Base-by-base conservation (phyloP, 2,797 vertebrate species). In the Hydrocynus forskahlii region DNA sequence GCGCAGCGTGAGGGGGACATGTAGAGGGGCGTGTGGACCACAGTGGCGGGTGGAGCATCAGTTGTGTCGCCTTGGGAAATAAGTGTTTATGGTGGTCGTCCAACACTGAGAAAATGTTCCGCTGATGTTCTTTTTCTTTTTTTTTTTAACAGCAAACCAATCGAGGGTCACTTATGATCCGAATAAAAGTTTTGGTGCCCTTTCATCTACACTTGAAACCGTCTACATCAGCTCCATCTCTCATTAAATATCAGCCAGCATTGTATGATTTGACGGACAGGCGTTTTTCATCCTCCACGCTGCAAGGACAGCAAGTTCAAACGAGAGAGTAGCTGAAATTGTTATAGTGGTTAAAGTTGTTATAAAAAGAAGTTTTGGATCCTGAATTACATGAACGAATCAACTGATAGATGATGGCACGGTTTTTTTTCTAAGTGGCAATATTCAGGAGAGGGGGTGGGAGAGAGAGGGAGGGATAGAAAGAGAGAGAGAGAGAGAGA, bases 381-480 rank as follows among this genome's bases (percentile, higher is more conserved):
- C 35, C 35, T 10, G 6, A 40, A 70, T 25, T 7, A 23, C 0
- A n/a, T 5, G 5, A 6, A 4, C 17, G 52, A 4, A 54, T 7
- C 2, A 8, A 57, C 7, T 19, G 1, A 25, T 38, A 16, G 19
- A 14, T 45, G 38, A 67, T 67, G 9, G 9, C 60, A 17, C n/a
- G n/a, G n/a, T n/a, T 23, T 48, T 48, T 45, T 23, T 40, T 40
- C 16, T 43, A 40, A 73, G 54, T 57, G 71, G 43, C 13, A 72
- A 23, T 19, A 75, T 29, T 76, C 89, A 89, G 8, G 91, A 91
- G 88, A 91, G 87, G 88, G 89, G 87, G 87, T 89, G 89, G 50
- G 79, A 88, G 88, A 89, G 88, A 87, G 90, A 87, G 86, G 76
- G 69, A 86, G 76, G 75, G 62, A n/a, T 29, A 55, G 77, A 23